Evolutionary conservation across 2,113 vertebrate species (phyloP), one percentile per base, ranked within the genome.

Genomic region (Ardeotis arabs): DNA sequence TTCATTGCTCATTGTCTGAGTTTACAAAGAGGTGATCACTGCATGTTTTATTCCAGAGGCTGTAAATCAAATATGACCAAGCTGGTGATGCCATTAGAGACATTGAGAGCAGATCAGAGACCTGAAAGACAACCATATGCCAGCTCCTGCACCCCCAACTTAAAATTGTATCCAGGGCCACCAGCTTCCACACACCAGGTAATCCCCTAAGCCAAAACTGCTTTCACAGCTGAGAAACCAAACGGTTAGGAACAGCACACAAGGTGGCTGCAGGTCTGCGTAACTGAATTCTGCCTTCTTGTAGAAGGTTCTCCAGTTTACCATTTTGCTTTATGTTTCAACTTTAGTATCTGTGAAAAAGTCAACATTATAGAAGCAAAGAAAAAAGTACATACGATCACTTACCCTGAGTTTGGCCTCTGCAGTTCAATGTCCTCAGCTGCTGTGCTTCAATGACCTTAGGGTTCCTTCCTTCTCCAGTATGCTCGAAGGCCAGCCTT

Each of bases 351-450:
- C 53, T 24, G 37, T 4, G 31, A 84, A 67, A 12, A 80, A 63
- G 9, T 11, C 39, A 86, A 81, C 14, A 50, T 6, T 37, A 22
- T 1, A 45, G 14, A 74, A 75, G 12, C 27, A 66, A 89, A 87
- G 22, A 2, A n/a, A 21, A 31, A 60, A 59, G 50, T 12, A 87
- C 5, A 7, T 5, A 29, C 8, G 47, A 91, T 83, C 87, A 95
- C 97, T 98, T 98, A 99, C 99, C 98, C 98, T 97, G 98, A 99
- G 99, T 98, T 96, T 97, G 98, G 98, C 98, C 99, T 99, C 98
- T 99, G 98, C 97, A 99, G 98, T 99, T 98, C 99, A 97, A 97
- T 87, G 97, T 98, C 91, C 96, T 84, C 92, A 97, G 98, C 96
- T 97, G 97, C 93, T 97, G 97, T 97, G 96, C 97, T 97, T 92